A percentile compares a stretch with the other conserved stretches of the same genome.
phyloP scores from a whole-genome alignment of 1,140 invertebrate genomes.

The Tetramorium parvispinum region DNA sequence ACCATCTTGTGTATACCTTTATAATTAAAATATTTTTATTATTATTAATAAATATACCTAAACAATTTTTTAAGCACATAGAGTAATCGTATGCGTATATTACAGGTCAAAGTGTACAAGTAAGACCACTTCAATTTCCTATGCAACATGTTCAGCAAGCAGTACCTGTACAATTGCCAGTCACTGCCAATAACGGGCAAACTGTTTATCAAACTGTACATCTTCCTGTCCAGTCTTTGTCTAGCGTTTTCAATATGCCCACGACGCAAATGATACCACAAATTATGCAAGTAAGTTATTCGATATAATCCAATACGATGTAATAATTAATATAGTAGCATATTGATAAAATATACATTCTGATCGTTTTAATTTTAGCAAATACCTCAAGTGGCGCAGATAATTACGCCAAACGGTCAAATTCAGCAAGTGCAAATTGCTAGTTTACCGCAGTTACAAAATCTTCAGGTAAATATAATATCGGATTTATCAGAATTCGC shows the following conservation, averaged over 20 bases:
- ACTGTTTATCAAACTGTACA: constrained; percentile 97
- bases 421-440: constrained; percentile 94
- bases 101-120: constrained; percentile 91
- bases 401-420: constrained; percentile 94
- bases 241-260: constrained; percentile 86
- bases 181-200: constrained; percentile 95
- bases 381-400: constrained; percentile 91
- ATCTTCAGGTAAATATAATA: constrained; percentile 80
- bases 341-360: constrained; percentile 31
- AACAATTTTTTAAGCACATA: neutral
- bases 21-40: neutral
- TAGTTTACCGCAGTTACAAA: constrained; percentile 87
- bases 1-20: neutral
- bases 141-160: constrained; percentile 90
- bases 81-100: constrained; percentile 55
- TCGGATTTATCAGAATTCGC: neutral
- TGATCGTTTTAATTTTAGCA: constrained; percentile 76
- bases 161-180: constrained; percentile 96
- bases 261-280: constrained; percentile 91
- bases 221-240: constrained; percentile 93
- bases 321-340: constrained; percentile 2
- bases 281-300: constrained; percentile 87
- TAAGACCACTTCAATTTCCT: constrained; percentile 91
- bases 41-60: neutral
- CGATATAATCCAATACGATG: neutral